Percentiles rank a stretch among this genome's conserved stretches.
phyloP scores from a whole-genome alignment of 2,888 invertebrate genomes.

The Priocnemis perturbator region DNA sequence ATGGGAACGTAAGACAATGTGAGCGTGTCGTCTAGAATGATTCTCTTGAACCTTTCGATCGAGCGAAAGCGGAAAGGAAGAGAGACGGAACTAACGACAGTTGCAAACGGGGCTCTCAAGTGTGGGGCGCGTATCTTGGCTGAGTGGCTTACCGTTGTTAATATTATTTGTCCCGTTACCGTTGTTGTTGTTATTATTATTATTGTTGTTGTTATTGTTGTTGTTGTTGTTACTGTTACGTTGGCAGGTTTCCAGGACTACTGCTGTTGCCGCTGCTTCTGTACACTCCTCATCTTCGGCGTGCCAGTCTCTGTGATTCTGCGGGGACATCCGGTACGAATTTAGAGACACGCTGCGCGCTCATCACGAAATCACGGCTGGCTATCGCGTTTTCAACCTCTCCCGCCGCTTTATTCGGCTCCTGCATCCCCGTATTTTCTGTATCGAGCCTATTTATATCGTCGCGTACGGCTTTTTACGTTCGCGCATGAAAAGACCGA shows the following conservation, averaged over 20 bases:
- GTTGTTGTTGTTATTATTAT: conserved; percentile 60
- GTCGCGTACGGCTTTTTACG: no score
- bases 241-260: conserved; percentile 74
- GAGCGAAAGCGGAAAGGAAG: no score
- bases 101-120: conserved; percentile 20
- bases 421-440: no score
- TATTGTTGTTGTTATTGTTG: conserved; percentile 65
- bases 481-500: no score
- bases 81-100: no score
- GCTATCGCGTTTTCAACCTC: conserved; percentile 26
- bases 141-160: conserved; percentile 68
- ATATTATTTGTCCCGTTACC: conserved; percentile 67
- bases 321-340: conserved; percentile 45
- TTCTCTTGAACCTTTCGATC: no score
- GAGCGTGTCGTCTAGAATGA: no score
- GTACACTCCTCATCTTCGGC: conserved; percentile 74
- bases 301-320: conserved; percentile 73
- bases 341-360: conserved; percentile 40
- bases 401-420: conserved; percentile 8
- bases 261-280: conserved; percentile 67
- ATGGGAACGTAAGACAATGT: no score
- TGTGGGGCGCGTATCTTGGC: conserved; percentile 50
- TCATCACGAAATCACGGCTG: conserved; percentile 4
- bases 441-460: no score
- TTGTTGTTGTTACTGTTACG: conserved; percentile 70